Base-by-base conservation (phyloP, 1,140 invertebrate species). In the Drosophila lacertosa region DNA sequence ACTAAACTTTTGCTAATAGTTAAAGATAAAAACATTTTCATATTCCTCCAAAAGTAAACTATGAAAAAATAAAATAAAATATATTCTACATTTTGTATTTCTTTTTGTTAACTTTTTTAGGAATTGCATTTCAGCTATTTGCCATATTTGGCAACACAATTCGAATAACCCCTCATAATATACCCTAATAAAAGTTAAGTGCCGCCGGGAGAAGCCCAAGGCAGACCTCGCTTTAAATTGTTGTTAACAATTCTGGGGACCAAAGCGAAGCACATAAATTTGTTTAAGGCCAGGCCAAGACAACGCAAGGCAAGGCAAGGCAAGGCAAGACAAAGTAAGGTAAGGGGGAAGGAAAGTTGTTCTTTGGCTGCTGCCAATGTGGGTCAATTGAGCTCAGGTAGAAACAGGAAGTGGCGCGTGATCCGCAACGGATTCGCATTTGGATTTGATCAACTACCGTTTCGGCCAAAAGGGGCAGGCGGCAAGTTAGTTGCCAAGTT, bases 201-300 rank as follows among this genome's bases (percentile, higher is more conserved):
- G 26, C 24, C 3, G 16, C 15, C 16, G n/a, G 45, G 13, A 29
- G 24, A 29, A 48, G 45, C 13, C 24, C 45, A 48, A 64, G 33
- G 40, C 35, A 51, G 42, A 48, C 20, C 9, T 13, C 57, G 74
- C 54, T 67, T 71, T 76, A 83, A 80, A 29, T 75, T 76, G 80
- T 75, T 80, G 67, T 73, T 77, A 86, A 86, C 80, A 77, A 81
- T 82, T 81, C 77, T 59, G 26, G 29, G 29, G 33, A 51, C 35
- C 62, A 39, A 39, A 35, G 18, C 18, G 11, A 74, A 57, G 35
- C 48, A 74, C 68, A 82, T 78, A 74, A 67, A 83, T 82, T 59
- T 78, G 33, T 50, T 59, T 35, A 51, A 42, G 20, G 16, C 32
- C 42, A 33, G 20, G 16, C 32, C 42, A 33, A 32, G 20, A 54